Evolutionary conservation across 1,140 invertebrate species (phyloP), one percentile per base, ranked within the genome.

Genomic region (Apis laboriosa): DNA sequence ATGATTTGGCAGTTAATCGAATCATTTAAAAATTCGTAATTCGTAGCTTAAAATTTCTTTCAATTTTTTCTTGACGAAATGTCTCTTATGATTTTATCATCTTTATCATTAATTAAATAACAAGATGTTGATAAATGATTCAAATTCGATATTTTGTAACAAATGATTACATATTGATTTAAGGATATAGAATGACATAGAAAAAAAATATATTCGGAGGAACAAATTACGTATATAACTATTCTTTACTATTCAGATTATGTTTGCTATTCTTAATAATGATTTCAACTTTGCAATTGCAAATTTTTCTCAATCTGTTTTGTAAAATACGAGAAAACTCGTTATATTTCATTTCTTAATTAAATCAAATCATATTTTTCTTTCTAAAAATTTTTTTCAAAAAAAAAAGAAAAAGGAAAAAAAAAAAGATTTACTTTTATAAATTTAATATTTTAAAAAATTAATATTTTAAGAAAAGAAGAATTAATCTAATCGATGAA

Each of bases 1-100:
- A 66, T 67, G 51, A 77, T 63, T 68, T 73, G 84, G 66, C 72
- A 64, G 76, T 76, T 80, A 86, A 76, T 86, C 61, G 64, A 79
- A 70, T 17, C 9, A 17, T 1, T 43, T 58, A 34, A 78, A 70
- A 28, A 15, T 60, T 67, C 9, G 2, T 19, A 15, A 24, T 43
- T 12, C 49, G 24, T 70, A 24, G 9, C 56, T n/a, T 9, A 49
- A 49, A 9, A 21, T 15, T 24, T 19, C 3, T 13, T 53, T 34
- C 8, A 19, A 53, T 12, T 11, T 1, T 2, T 9, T n/a, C 9
- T 71, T 34, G 28, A 43, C 5, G 34, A 43, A 43, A 43, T 7
- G 4, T 4, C 4, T 43, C 34, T 43, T 43, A 43, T 43, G 2
- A 43, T 43, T 43, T 43, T 43, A 43, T 43, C 34, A 15, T 24